Base-by-base conservation (phyloP, 2,797 vertebrate genomes). In the Florisuga fusca region DNA sequence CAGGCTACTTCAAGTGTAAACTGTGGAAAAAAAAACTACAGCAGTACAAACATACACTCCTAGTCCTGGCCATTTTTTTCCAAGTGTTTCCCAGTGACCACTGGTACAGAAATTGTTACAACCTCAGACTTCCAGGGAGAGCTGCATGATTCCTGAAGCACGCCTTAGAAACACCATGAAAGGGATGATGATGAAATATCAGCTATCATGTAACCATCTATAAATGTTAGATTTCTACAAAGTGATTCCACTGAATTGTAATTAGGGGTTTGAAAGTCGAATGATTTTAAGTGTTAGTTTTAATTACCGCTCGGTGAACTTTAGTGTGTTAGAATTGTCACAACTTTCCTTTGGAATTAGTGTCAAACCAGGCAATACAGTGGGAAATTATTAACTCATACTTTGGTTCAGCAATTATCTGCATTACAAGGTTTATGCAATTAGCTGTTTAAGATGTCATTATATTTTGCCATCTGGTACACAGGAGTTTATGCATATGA, bases 401-500 rank as follows among this genome's bases (percentile, higher is more conserved):
- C 97, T 98, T 98, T 97, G 97, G 97, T 97, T 95, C 96, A 90
- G 97, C 97, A 98, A 98, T 98, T 98, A 98, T 98, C 98, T 98
- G 97, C 97, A 97, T 98, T 98, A 98, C 97, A 98, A 98, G 98
- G 97, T 98, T 98, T 98, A 98, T 97, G 98, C 97, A 98, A 98
- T 98, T 98, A 98, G 97, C 97, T 97, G 97, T 98, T 98, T 98
- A 98, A 98, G 97, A 98, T 98, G 98, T 98, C 98, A 98, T 98
- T 98, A 98, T 97, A 98, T 98, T 98, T 98, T 98, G 97, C 98
- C 98, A 98, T 98, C 98, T 98, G 98, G 98, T 98, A 98, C 98
- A 97, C 98, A 98, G 97, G 97, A 98, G 98, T 98, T 97, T 98
- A 97, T 98, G 98, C 98, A 98, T 98, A 98, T 97, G 97, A 98